Percentiles rank a stretch among this genome's conserved stretches.
Evolutionary conservation across 2,888 invertebrate species (phyloP).

Genomic region (Machimus rusticus): DNA sequence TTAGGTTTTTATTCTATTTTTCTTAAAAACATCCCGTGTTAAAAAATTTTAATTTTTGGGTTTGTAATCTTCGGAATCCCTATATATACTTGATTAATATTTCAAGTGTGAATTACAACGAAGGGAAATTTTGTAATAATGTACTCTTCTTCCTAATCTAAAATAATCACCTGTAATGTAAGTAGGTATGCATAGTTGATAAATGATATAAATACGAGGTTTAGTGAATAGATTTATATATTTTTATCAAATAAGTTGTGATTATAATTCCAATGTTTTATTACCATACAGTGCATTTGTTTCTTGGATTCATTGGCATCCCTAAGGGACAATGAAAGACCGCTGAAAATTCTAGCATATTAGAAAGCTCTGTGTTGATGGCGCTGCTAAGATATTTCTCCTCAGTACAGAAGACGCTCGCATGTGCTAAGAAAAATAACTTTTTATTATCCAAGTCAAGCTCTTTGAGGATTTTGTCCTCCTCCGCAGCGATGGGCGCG

Average conservation of each 20-base stretch:
- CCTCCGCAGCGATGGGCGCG: background rate
- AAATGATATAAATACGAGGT: no score
- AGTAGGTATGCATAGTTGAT: no score
- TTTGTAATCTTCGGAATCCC: no score
- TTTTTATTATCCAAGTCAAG: background rate
- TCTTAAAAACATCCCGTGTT: no score
- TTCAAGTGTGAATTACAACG: no score
- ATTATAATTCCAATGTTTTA: background rate
- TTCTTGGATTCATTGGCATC: background rate
- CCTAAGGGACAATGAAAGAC: background rate
- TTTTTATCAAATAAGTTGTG: background rate
- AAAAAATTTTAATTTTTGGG: no score
- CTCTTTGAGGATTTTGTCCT: background rate
- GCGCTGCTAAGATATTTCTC: background rate
- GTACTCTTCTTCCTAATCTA: no score
- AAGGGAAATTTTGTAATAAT: no score
- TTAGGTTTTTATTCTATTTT: no score
- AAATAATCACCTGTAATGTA: no score
- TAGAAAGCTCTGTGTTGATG: background rate
- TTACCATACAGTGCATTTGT: background rate
- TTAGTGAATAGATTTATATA: no score
- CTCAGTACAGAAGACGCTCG: background rate
- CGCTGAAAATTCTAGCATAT: background rate
- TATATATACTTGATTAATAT: no score
- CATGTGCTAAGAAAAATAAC: conserved; percentile 5